A percentile compares a stretch with the other conserved stretches of the same genome.
Conservation (phyloP, 2,797 vertebrate species). For the Malacoctenus gilli region DNA sequence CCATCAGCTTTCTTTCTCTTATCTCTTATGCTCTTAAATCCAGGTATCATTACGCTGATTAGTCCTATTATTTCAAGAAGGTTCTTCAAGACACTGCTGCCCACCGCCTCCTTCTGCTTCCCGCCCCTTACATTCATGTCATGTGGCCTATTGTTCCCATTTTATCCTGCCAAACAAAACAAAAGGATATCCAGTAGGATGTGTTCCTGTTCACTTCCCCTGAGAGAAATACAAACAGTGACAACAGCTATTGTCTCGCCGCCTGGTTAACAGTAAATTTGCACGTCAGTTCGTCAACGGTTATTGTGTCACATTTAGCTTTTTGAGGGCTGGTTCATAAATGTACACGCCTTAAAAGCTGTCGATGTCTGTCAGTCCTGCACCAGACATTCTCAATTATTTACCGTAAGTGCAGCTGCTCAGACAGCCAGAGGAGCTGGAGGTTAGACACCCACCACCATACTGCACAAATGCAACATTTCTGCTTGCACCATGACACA, state of each 20-base stretch:
- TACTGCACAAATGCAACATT: not conserved
- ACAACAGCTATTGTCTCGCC: slow-evolving; percentile 65
- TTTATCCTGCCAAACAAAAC: slow-evolving; percentile 55
- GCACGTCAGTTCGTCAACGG: slow-evolving; percentile 53
- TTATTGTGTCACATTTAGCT: slow-evolving; percentile 43
- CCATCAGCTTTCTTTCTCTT: slow-evolving; percentile 8
- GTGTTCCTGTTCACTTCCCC: slow-evolving; percentile 63
- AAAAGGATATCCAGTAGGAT: slow-evolving; percentile 79
- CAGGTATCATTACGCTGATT: slow-evolving; percentile 3
- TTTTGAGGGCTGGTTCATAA: slow-evolving; percentile 36
- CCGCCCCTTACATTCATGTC: slow-evolving; percentile 15
- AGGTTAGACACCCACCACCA: not conserved
- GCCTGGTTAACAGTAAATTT: slow-evolving; percentile 54
- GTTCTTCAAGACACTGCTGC: slow-evolving; percentile 24
- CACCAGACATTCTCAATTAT: slow-evolving; percentile 30
- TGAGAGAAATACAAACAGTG: slow-evolving; percentile 60
- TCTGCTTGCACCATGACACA: too few species aligned
- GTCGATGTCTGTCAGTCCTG: slow-evolving; percentile 22
- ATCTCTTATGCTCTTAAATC: slow-evolving; percentile 13
- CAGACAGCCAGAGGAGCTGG: slow-evolving; percentile 1
- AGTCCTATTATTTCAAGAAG: slow-evolving; percentile 10
- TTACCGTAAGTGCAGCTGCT: slow-evolving; percentile 30
- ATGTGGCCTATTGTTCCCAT: slow-evolving; percentile 55
- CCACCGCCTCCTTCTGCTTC: slow-evolving; percentile 15
- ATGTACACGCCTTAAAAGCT: slow-evolving; percentile 8